Percentiles rank a stretch among this genome's conserved stretches.
Conservation (phyloP, 2,113 vertebrate species). For the Mungos mungo region DNA sequence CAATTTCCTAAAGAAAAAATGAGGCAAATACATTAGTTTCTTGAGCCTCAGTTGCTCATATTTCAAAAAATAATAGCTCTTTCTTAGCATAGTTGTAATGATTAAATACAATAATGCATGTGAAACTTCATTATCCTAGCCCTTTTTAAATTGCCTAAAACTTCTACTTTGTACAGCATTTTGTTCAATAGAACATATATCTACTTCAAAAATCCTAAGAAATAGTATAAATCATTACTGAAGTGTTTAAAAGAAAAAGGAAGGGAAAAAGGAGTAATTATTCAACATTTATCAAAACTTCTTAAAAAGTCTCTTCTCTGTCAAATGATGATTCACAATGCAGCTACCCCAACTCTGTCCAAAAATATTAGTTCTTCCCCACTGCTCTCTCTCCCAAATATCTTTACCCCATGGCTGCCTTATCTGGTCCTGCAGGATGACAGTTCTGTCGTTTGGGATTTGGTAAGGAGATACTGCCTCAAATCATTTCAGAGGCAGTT, state of each 20-base stretch:
- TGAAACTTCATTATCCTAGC: not conserved
- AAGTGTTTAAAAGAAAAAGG: not conserved
- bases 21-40: not conserved
- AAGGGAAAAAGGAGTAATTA: not conserved
- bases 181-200: not conserved
- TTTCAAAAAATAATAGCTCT: not conserved
- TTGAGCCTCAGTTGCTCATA: not conserved
- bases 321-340: not conserved
- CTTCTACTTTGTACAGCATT: not conserved
- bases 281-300: conserved; percentile 2
- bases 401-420: too few species aligned
- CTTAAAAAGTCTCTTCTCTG: not conserved
- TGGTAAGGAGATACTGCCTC: not conserved
- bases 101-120: not conserved
- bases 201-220: not conserved
- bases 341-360: not conserved
- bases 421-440: too few species aligned
- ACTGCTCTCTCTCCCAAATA: not conserved
- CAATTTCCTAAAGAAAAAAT: not conserved
- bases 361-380: not conserved
- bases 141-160: not conserved
- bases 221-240: not conserved
- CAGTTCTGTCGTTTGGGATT: not conserved
- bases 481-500: not conserved
- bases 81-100: not conserved